These are phyloP conservation scores for Nyleta sp. DNA, from an alignment of 2,888 invertebrate species.

Conservation along the genomic window DNA sequence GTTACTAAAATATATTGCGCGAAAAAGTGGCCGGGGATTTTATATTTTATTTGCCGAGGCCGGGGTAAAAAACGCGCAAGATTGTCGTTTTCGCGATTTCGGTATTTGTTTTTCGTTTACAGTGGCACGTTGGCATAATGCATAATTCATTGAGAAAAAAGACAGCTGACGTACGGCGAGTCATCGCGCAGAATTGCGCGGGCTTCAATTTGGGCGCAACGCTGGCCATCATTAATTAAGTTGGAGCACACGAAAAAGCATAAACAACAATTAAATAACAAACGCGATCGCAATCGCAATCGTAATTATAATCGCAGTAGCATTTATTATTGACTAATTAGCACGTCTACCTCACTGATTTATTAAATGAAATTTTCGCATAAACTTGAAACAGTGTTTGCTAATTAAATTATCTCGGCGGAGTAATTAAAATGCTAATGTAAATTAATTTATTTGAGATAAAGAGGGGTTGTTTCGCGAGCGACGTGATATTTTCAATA, in stretches of 20 bases:
- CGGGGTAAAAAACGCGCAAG: conserved; percentile 2
- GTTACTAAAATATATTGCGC: no score
- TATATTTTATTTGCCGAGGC: conserved; percentile 16
- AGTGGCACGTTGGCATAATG: conserved; percentile 31
- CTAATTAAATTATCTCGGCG: conserved; percentile 19
- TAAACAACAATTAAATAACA: no score
- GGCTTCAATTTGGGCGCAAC: conserved; percentile 17
- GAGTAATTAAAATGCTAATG: conserved; percentile 24
- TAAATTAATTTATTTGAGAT: conserved; percentile 21
- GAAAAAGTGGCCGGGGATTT: no score
- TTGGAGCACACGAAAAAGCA: no score
- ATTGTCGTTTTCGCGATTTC: conserved; percentile 19
- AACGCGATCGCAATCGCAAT: no score
- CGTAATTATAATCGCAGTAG: not conserved
- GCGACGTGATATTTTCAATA: conserved; percentile 7
- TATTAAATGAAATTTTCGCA: not conserved
- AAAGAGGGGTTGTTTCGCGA: not conserved
- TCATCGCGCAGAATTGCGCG: conserved; percentile 28
- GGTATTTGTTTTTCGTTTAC: conserved; percentile 38
- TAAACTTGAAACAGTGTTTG: conserved; percentile 18
- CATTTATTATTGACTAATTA: not conserved
- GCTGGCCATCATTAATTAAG: no score
- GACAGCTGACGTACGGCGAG: conserved; percentile 33
- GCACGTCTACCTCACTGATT: not conserved
- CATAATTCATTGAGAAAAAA: conserved; percentile 48